phyloP scores from a whole-genome alignment of 2,113 vertebrate species.

The Leucoraja erinaceus region DNA sequence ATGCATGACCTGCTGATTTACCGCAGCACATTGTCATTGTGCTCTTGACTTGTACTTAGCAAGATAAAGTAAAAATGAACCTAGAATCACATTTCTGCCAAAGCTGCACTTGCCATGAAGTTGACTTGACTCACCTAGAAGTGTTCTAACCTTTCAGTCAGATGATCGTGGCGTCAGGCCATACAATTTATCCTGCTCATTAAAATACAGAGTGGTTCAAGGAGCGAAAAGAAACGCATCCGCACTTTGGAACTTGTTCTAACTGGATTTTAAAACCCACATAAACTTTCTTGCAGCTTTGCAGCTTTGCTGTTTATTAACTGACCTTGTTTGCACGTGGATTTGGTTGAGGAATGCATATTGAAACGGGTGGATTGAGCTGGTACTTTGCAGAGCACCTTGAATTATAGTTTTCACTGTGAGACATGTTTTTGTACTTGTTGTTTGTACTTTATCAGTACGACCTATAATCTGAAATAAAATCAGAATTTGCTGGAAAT shows the following conservation, averaged over 20 bases:
- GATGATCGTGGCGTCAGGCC: background rate
- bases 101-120: background rate
- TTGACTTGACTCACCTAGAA: background rate
- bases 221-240: background rate
- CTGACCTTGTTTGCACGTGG: background rate
- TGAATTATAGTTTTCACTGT: background rate
- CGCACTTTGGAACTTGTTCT: background rate
- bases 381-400: background rate
- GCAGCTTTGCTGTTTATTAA: conserved; percentile 26
- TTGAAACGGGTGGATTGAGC: background rate
- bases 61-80: background rate
- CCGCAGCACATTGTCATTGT: too few species aligned
- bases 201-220: background rate
- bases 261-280: background rate
- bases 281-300: background rate
- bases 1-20: too few species aligned
- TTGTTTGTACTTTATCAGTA: too few species aligned
- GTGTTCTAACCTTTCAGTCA: background rate
- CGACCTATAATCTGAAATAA: too few species aligned
- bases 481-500: too few species aligned
- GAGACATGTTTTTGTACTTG: background rate
- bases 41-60: background rate
- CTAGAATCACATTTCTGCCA: too few species aligned
- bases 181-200: background rate
- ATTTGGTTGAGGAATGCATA: background rate